Evolutionary conservation across 2,888 invertebrate species (phyloP), one percentile per base, ranked within the genome.

Genomic region (Drosophila trichaetosa): DNA sequence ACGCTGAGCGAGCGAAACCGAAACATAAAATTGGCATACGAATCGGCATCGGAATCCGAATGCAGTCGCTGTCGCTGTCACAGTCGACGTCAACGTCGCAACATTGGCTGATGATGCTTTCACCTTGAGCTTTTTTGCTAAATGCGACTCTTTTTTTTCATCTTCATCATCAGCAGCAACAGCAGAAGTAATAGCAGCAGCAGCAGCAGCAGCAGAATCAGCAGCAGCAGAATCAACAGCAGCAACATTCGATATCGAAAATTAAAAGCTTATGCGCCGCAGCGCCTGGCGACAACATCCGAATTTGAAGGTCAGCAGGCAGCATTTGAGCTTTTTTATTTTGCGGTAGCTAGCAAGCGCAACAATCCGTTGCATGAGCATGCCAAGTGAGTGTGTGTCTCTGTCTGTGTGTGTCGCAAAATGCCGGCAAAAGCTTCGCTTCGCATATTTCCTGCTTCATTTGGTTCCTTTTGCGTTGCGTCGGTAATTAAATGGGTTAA

Each of bases 41-140:
- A 80, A 69, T 64, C 38, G 70, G 85, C 71, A 60, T 53, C 57
- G 69, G 36, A 49, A 53, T 73, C 78, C 80, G 74, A 77, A 70
- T 79, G 80, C 81, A 69, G 72, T 78, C 69, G 73, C 57, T 13
- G 76, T 10, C 29, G 24, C 18, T 16, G 51, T 52, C n/a, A 73
- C 73, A 75, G 74, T 77, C 79, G 77, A 48, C 21, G 70, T 29
- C 27, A 53, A 42, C 21, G 70, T 29, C 27, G 56, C 70, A 16
- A 68, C 18, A 68, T 18, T 40, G 65, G 42, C 72, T 65, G 73
- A 51, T 74, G 81, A 71, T 81, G 88, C 83, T 89, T 89, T 87
- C 79, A 87, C 88, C 90, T 89, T 87, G 81, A 85, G 85, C 82
- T 77, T 84, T 85, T 74, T 54, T 36, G 66, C 60, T 58, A 58